Base-by-base conservation (phyloP, 2,888 invertebrate genomes). In the Pilophorus perplexus region DNA sequence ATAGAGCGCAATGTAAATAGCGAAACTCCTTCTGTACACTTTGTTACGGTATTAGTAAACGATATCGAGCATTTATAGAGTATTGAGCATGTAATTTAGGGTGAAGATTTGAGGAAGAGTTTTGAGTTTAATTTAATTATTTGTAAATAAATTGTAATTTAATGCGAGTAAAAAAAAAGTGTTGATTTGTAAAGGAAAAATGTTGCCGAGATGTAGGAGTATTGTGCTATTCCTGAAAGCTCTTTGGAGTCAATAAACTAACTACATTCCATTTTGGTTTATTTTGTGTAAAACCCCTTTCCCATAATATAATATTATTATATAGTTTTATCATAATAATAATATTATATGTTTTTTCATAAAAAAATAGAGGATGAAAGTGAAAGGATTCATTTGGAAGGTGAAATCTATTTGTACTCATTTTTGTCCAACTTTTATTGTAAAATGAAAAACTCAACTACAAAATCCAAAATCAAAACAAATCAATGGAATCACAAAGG, bases 171-270 rank as follows among this genome's bases (percentile, higher is more conserved):
- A 38, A 46, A 18, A 62, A 62, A 20, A 28, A 23, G 44, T 62
- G 62, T 62, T 62, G 22, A 62, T 46, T 62, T 44, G 48, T 23
- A 38, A 55, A 55, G 55, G 28, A 28, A 46, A 33, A 22, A 33
- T 22, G 40, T 18, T 18, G 18, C 46, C 20, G 46, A 62, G 22
- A 44, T 44, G 28, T 46, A 46, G 8, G 62, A 33, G 27, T 46
- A 62, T 40, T 22, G 27, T 59, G 42, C 25, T 59, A 40, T 59
- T 59, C 59, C 59, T 59, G 42, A 48, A 59, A 59, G 27, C 59
- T 59, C 59, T 59, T 14, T 10, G 59, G 59, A 59, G 59, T 40
- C 38, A 59, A 59, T 59, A 59, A 59, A 59, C 59, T 59, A 59
- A 59, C 59, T 59, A 59, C 59, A 59, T 59, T 59, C 59, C 59